A percentile compares a stretch with the other conserved stretches of the same genome.
Conservation (phyloP, 2,888 invertebrate species). For the Germaria angustata region DNA sequence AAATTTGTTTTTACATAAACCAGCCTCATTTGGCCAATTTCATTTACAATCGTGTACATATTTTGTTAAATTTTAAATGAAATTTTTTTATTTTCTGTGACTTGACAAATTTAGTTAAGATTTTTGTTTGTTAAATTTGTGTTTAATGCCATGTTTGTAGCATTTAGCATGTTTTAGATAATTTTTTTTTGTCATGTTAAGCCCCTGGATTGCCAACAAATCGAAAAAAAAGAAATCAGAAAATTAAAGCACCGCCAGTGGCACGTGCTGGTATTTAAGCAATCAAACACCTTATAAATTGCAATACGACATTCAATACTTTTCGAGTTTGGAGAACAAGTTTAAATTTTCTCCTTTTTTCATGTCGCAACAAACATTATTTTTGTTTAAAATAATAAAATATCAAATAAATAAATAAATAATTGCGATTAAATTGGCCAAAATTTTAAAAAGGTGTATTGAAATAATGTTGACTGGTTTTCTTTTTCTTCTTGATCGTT, state of each 20-base stretch:
- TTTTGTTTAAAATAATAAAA: neutral
- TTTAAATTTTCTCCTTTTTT: slow-evolving; percentile 6
- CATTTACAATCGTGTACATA: slow-evolving; percentile 10
- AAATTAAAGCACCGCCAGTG: slow-evolving; percentile 10
- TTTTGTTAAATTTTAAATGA: slow-evolving; percentile 42
- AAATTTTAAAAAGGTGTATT: neutral
- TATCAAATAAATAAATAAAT: slow-evolving; percentile 22
- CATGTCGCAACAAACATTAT: neutral
- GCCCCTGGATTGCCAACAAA: neutral
- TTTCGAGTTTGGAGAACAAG: slow-evolving; percentile 20
- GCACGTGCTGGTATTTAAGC: slow-evolving; percentile 64
- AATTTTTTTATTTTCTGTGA: neutral
- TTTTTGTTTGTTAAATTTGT: slow-evolving; percentile 20
- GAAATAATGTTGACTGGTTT: neutral
- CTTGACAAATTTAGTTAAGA: slow-evolving; percentile 62
- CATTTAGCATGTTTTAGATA: slow-evolving; percentile 49
- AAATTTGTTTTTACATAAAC: slow-evolving; percentile 22
- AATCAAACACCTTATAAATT: slow-evolving; percentile 56
- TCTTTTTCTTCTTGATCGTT: neutral
- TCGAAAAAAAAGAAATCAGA: neutral
- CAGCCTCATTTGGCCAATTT: slow-evolving; percentile 5
- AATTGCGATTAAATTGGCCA: slow-evolving; percentile 12
- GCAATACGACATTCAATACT: slow-evolving; percentile 49
- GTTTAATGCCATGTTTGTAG: slow-evolving; percentile 45
- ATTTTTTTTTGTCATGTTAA: neutral